Percentiles rank a stretch among this genome's conserved stretches.
Conservation (phyloP, 2,888 invertebrate species). For the Fragum fragum region DNA sequence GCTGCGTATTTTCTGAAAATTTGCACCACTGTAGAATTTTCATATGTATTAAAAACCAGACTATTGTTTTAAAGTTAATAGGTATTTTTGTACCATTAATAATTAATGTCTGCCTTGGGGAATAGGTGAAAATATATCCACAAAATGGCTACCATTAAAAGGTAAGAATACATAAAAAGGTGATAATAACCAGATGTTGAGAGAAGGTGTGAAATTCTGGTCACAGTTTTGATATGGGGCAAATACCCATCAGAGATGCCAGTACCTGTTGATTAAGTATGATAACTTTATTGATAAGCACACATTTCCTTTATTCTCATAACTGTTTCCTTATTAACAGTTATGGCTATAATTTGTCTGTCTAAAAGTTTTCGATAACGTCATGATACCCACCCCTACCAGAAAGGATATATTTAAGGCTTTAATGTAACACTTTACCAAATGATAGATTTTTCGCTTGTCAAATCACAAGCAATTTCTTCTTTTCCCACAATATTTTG, state of each 20-base stretch:
- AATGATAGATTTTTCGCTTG: too few species aligned
- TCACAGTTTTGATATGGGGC: constrained; percentile 11
- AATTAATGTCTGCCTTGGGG: neutral
- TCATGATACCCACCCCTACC: too few species aligned
- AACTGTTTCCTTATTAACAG: too few species aligned
- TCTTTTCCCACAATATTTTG: too few species aligned
- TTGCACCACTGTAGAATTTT: too few species aligned
- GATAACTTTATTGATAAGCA: constrained; percentile 9
- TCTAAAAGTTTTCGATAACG: too few species aligned
- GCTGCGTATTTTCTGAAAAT: too few species aligned
- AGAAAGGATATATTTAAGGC: too few species aligned
- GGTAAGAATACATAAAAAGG: neutral
- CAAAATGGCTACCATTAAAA: constrained; percentile 10
- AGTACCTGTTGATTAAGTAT: constrained; percentile 8
- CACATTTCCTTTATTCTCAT: neutral
- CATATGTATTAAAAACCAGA: too few species aligned
- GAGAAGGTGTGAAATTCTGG: constrained; percentile 4
- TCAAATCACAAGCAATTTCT: too few species aligned
- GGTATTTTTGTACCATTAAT: neutral
- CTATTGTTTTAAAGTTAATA: neutral
- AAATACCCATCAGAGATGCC: constrained; percentile 18
- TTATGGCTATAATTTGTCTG: too few species aligned
- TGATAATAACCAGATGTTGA: constrained; percentile 7
- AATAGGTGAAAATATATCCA: constrained; percentile 8
- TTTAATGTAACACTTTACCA: too few species aligned